Conservation (phyloP, 2,113 vertebrate genomes). For the Orthonyx spaldingii region DNA sequence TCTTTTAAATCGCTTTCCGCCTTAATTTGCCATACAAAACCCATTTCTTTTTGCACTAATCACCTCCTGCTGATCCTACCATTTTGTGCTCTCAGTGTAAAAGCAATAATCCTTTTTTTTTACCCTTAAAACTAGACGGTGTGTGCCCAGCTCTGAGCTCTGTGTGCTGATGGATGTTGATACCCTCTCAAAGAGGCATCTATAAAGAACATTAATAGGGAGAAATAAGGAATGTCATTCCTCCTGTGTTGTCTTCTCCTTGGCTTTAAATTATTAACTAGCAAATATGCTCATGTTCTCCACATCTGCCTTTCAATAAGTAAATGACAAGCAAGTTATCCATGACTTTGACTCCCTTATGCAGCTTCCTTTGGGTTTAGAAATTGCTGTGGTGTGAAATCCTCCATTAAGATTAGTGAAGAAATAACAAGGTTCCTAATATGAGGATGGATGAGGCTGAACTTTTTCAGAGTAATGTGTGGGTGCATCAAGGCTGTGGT, state of each 20-base stretch:
- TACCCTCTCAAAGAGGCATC: background rate
- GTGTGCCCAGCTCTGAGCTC: background rate
- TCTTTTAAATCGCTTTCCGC: background rate
- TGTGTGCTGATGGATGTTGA: conserved; percentile 21
- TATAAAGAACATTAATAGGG: background rate
- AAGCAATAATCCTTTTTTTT: conserved; percentile 40
- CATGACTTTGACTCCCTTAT: background rate
- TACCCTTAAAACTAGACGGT: background rate
- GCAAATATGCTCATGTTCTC: background rate
- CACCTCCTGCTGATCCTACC: background rate
- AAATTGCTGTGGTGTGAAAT: background rate
- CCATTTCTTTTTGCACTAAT: background rate
- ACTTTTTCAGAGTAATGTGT: background rate
- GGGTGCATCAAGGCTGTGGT: background rate
- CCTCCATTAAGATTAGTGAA: background rate
- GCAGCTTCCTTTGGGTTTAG: background rate
- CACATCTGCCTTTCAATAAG: background rate
- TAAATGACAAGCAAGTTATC: background rate
- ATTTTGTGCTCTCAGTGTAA: conserved; percentile 8
- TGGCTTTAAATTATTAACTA: background rate
- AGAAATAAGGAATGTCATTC: background rate
- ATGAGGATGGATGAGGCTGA: background rate
- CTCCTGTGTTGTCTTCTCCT: background rate
- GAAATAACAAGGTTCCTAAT: background rate
- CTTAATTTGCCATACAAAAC: background rate